A percentile compares a stretch with the other conserved stretches of the same genome.
Evolutionary conservation across 2,888 invertebrate species (phyloP).

Genomic region (Sipha maydis): DNA sequence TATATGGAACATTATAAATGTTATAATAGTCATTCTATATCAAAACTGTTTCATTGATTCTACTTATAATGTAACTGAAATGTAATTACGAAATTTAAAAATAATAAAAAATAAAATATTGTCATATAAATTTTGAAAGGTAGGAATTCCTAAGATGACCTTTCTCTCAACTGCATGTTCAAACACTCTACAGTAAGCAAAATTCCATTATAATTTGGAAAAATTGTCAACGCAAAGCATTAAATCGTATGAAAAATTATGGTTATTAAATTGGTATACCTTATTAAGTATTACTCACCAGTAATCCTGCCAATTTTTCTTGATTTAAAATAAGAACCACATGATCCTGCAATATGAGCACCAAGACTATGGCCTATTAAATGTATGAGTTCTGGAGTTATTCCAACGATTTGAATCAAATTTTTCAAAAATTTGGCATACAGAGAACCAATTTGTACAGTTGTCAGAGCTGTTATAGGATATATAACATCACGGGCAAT

Average conservation of each 20-base stretch:
- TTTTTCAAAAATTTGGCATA: slow-evolving; percentile 66
- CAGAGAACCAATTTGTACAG: slow-evolving; percentile 63
- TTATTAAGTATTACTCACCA: slow-evolving; percentile 42
- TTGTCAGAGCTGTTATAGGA: slow-evolving; percentile 58
- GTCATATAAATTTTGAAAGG: too few relatives aligned
- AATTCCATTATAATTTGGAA: too few relatives aligned
- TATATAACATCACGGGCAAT: slow-evolving; percentile 65
- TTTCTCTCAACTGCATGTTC: too few relatives aligned
- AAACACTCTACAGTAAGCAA: too few relatives aligned
- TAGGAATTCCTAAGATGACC: too few relatives aligned
- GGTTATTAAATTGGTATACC: not conserved
- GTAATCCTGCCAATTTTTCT: slow-evolving; percentile 63
- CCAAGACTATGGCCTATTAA: slow-evolving; percentile 63
- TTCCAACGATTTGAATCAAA: slow-evolving; percentile 65
- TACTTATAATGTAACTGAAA: too few relatives aligned
- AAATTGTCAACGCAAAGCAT: too few relatives aligned
- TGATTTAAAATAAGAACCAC: slow-evolving; percentile 36
- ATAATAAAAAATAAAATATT: too few relatives aligned
- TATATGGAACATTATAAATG: too few relatives aligned
- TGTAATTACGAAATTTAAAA: too few relatives aligned
- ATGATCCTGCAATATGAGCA: slow-evolving; percentile 62
- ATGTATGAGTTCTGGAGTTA: slow-evolving; percentile 64
- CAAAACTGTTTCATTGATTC: too few relatives aligned
- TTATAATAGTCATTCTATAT: too few relatives aligned
- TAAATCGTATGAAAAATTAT: not conserved